A percentile compares a stretch with the other conserved stretches of the same genome.
Conservation (phyloP, 2,113 vertebrate genomes). For the Phrynocephalus versicolor region DNA sequence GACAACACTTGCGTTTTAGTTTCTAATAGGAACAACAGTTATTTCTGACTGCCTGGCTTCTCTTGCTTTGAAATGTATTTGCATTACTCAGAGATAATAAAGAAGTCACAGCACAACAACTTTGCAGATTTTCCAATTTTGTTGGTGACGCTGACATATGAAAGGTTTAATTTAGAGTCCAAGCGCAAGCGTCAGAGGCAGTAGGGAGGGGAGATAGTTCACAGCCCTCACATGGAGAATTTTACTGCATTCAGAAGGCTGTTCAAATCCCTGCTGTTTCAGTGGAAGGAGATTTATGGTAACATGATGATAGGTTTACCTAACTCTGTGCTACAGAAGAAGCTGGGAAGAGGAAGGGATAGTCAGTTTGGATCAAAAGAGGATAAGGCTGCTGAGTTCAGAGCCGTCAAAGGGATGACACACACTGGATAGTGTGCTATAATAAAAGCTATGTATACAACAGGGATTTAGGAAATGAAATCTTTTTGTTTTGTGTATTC, state of each 20-base stretch:
- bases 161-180: constrained; percentile 34
- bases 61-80: constrained; percentile 15
- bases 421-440: neutral
- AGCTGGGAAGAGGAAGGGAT: neutral
- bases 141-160: constrained; percentile 12
- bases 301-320: constrained; percentile 10
- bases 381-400: neutral
- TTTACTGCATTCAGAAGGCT: constrained; percentile 3
- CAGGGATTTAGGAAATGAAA: neutral
- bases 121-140: constrained; percentile 36
- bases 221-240: neutral
- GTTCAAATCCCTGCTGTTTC: constrained; percentile 15
- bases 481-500: neutral
- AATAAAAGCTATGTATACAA: neutral
- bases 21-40: constrained; percentile 9
- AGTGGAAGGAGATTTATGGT: constrained; percentile 22
- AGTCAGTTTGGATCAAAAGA: constrained; percentile 7
- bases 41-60: constrained; percentile 16
- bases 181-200: neutral
- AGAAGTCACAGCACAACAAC: constrained; percentile 22
- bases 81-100: constrained; percentile 35
- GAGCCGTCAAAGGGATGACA: constrained; percentile 1
- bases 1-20: neutral
- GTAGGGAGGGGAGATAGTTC: neutral
- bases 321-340: neutral